Conservation (phyloP, 1,140 invertebrate genomes). For the Macrobrachium nipponense region DNA sequence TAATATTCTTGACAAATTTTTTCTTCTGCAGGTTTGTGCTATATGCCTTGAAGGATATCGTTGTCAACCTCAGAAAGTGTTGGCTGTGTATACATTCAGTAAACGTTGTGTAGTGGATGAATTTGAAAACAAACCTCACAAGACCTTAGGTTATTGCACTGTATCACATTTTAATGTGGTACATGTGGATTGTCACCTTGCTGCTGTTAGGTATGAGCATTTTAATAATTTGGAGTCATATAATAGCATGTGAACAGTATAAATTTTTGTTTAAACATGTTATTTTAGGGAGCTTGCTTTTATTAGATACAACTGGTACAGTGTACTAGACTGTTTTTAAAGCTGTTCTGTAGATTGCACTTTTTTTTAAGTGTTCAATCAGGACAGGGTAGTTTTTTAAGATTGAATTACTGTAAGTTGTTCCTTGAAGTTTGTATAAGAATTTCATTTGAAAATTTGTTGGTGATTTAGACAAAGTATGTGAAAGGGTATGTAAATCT, state of each 20-base stretch:
- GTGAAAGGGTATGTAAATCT: no score
- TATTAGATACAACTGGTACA: no score
- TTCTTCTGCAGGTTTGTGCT: constrained; percentile 83
- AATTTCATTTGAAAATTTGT: no score
- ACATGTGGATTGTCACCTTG: constrained; percentile 97
- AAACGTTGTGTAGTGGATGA: constrained; percentile 96
- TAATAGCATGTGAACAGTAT: neutral
- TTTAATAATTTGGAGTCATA: neutral
- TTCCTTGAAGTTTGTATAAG: no score
- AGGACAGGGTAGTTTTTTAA: no score
- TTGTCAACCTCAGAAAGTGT: constrained; percentile 73
- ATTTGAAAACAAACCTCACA: constrained; percentile 82
- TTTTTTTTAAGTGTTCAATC: no score
- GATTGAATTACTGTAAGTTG: no score
- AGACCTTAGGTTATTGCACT: constrained; percentile 81
- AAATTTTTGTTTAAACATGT: constrained; percentile 63
- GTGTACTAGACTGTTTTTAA: no score
- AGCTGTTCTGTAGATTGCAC: no score
- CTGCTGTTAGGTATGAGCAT: constrained; percentile 83
- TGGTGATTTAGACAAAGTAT: no score
- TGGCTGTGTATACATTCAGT: constrained; percentile 97
- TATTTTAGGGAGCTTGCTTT: neutral
- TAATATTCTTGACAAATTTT: neutral
- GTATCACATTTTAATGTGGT: constrained; percentile 99
- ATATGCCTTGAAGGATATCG: constrained; percentile 98